Evolutionary conservation across 2,113 vertebrate genomes (phyloP).

Genomic region (Patagioenas fasciata): DNA sequence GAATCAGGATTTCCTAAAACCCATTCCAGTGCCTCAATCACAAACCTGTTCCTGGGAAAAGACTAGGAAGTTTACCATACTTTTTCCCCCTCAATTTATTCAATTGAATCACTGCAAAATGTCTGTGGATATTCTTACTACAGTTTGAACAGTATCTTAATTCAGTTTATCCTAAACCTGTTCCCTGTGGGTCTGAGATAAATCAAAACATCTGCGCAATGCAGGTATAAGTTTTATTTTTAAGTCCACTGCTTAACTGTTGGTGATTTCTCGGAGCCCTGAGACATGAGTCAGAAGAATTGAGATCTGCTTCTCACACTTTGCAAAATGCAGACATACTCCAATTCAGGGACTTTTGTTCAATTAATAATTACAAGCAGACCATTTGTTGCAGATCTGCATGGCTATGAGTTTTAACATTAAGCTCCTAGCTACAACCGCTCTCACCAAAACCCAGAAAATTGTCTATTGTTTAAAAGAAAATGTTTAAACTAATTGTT

Average conservation of each 20-base stretch:
- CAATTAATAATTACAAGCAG: not conserved
- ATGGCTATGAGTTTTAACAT: not conserved
- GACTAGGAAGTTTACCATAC: not conserved
- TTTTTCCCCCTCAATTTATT: not conserved
- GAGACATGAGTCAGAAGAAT: not conserved
- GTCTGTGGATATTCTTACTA: not conserved
- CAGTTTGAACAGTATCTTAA: not conserved
- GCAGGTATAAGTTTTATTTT: not conserved
- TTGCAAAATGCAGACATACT: not conserved
- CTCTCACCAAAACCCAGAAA: not conserved
- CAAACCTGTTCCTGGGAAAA: not conserved
- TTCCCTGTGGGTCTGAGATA: not conserved
- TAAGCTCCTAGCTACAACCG: not conserved
- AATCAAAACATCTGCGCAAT: not conserved
- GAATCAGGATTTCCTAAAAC: conserved; percentile 1
- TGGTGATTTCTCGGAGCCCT: not conserved
- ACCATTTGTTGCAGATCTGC: not conserved
- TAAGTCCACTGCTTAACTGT: not conserved
- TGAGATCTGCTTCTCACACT: not conserved
- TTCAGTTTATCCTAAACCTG: conserved; percentile 15
- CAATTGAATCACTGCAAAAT: not conserved
- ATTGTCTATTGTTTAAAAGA: not conserved
- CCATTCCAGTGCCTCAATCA: not conserved
- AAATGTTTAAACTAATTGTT: not conserved
- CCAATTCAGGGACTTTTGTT: not conserved